phyloP scores from a whole-genome alignment of 2,113 vertebrate genomes.

The Pachyramphus minor region DNA sequence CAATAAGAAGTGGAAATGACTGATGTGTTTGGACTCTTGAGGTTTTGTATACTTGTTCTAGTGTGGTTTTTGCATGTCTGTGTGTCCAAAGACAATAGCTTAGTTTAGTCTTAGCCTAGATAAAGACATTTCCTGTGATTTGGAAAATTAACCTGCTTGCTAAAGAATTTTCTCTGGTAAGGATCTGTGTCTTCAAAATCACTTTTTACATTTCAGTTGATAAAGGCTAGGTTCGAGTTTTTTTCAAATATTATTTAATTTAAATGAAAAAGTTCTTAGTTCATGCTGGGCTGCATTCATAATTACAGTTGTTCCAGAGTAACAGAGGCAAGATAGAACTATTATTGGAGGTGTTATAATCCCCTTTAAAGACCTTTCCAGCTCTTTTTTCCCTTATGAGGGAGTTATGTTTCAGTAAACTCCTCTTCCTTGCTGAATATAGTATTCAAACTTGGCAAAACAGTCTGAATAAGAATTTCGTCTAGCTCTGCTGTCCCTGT shows the following conservation, averaged over 20 bases:
- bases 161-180: not conserved
- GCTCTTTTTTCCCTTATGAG: not conserved
- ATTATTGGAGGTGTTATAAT: not conserved
- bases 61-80: not conserved
- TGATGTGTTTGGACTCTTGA: not conserved
- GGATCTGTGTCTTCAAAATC: not conserved
- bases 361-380: not conserved
- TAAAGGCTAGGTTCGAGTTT: not conserved
- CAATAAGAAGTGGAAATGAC: accelerated
- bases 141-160: not conserved
- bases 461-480: not conserved
- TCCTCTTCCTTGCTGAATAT: not conserved
- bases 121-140: not conserved
- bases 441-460: not conserved
- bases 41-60: not conserved
- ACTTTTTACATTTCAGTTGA: not conserved
- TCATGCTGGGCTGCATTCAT: not conserved
- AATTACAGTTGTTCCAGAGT: not conserved
- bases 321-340: not conserved
- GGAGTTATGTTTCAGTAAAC: not conserved
- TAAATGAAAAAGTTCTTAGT: not conserved
- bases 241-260: not conserved
- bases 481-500: not conserved
- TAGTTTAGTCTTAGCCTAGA: not conserved
- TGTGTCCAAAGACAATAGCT: not conserved